These are phyloP conservation scores for Eristalis intricaria DNA, from an alignment of 2,888 invertebrate species.

Conservation along the genomic window DNA sequence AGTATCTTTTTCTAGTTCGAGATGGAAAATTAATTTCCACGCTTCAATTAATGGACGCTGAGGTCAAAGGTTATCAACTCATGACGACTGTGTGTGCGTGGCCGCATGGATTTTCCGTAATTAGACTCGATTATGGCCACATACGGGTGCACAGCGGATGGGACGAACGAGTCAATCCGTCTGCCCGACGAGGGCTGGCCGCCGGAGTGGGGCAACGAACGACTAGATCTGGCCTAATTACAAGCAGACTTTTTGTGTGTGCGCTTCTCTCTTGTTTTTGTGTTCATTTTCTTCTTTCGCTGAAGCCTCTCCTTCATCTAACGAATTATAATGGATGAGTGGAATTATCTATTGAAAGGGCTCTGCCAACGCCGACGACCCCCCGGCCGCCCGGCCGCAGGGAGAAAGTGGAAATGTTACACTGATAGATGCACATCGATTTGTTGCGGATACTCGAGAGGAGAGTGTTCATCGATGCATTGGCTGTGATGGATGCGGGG, in stretches of 20 bases:
- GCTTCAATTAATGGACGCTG: slow-evolving; percentile 54
- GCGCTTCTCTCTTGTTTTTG: background rate
- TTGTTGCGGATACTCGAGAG: background rate
- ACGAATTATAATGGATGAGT: background rate
- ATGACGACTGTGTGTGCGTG: slow-evolving; percentile 3
- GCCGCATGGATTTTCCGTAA: background rate
- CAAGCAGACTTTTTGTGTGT: background rate
- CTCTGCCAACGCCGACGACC: background rate
- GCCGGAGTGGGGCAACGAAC: background rate
- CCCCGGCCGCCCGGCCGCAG: background rate
- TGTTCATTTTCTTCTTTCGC: background rate
- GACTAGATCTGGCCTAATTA: background rate
- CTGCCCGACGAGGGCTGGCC: background rate
- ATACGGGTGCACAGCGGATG: slow-evolving; percentile 2
- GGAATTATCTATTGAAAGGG: slow-evolving; percentile 34
- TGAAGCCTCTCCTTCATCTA: background rate
- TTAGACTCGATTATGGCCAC: slow-evolving; percentile 27
- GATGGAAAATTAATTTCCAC: slow-evolving; percentile 61
- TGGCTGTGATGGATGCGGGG: background rate
- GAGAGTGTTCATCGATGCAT: background rate
- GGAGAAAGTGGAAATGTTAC: slow-evolving; percentile 12
- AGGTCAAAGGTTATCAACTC: slow-evolving; percentile 58
- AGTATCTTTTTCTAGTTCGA: slow-evolving; percentile 9
- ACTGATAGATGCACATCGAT: slow-evolving; percentile 9
- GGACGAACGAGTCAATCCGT: background rate